These are phyloP conservation scores for Beaufortia kweichowensis DNA, from an alignment of 2,113 vertebrate species.

Conservation along the genomic window DNA sequence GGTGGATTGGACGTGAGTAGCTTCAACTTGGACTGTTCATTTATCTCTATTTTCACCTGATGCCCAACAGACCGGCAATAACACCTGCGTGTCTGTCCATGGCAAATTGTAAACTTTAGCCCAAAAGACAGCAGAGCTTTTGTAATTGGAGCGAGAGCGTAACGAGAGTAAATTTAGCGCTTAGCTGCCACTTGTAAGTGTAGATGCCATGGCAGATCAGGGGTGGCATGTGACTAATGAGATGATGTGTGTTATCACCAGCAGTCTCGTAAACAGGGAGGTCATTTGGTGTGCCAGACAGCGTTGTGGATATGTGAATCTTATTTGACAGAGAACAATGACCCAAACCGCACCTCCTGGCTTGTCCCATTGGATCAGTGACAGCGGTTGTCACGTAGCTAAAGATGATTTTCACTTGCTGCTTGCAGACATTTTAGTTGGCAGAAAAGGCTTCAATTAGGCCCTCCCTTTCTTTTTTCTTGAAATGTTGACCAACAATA, in stretches of 20 bases:
- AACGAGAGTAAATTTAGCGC: constrained; percentile 39
- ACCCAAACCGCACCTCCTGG: constrained; percentile 10
- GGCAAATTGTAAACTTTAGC: constrained; percentile 48
- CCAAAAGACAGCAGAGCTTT: constrained; percentile 24
- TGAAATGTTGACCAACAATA: not conserved
- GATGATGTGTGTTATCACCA: constrained; percentile 49
- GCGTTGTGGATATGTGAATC: constrained; percentile 26
- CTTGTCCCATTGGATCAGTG: constrained; percentile 46
- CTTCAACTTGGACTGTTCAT: constrained; percentile 47
- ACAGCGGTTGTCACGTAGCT: constrained; percentile 27
- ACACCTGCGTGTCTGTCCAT: constrained; percentile 47
- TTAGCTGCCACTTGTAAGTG: constrained; percentile 27
- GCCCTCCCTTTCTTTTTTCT: constrained; percentile 10
- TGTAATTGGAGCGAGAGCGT: constrained; percentile 22
- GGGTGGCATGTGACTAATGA: constrained; percentile 46
- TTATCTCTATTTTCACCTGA: constrained; percentile 58
- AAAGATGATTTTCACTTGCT: constrained; percentile 23
- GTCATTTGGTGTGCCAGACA: constrained; percentile 28
- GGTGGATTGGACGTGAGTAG: constrained; percentile 46
- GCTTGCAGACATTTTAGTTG: not conserved
- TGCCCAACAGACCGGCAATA: constrained; percentile 47
- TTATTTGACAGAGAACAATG: constrained; percentile 46
- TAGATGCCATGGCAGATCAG: constrained; percentile 49
- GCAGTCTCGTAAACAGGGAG: constrained; percentile 40
- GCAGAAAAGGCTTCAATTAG: constrained; percentile 8